phyloP scores from a whole-genome alignment of 1,140 invertebrate species.

The Plutomurus gul region DNA sequence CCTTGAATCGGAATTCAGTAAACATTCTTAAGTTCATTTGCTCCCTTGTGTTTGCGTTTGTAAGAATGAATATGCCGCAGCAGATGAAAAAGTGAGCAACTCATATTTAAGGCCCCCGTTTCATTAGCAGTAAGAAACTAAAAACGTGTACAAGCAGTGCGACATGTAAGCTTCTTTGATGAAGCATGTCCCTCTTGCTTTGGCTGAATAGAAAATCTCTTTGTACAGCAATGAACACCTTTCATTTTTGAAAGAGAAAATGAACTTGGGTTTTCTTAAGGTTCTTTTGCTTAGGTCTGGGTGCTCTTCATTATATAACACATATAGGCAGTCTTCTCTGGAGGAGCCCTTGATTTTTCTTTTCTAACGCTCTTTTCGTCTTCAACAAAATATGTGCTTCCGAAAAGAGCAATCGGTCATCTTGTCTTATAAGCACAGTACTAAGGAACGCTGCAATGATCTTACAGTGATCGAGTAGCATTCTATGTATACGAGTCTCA shows the following conservation, averaged over 20 bases:
- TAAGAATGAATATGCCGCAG: not conserved
- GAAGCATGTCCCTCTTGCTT: not conserved
- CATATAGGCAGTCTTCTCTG: no score
- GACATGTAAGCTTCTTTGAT: not conserved
- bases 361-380: not conserved
- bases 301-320: not conserved
- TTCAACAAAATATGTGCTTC: no score
- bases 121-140: slow-evolving; percentile 17
- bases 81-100: slow-evolving; percentile 24
- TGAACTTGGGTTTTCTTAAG: slow-evolving; percentile 20
- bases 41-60: not conserved
- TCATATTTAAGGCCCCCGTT: not conserved
- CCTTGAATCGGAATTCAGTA: no score
- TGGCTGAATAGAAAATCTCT: not conserved
- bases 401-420: no score
- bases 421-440: no score
- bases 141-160: not conserved
- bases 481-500: no score
- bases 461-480: no score
- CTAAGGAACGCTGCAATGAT: no score
- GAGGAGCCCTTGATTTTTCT: no score
- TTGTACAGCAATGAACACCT: slow-evolving; percentile 32
- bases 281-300: not conserved
- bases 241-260: slow-evolving; percentile 33
- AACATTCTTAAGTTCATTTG: slow-evolving; percentile 25